Evolutionary conservation across 2,797 vertebrate genomes (phyloP), one percentile per base, ranked within the genome.

Genomic region (Enoplosus armatus): DNA sequence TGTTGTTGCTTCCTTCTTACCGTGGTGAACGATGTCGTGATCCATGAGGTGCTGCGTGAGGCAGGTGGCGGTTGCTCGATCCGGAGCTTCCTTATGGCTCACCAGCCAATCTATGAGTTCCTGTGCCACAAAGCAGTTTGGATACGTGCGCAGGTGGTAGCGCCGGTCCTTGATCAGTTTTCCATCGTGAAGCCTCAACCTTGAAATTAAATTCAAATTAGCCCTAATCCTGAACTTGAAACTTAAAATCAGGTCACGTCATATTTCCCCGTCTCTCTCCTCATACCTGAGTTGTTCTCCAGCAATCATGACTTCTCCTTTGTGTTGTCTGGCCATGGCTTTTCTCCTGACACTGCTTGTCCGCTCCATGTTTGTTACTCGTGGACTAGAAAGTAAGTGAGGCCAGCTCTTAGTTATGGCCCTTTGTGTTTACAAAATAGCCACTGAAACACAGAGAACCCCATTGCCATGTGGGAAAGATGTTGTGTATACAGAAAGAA

Each of bases 1-100:
- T 50, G 27, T 18, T 1, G 1, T 37, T 53, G 48, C 24, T 11
- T 61, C 27, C 48, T 47, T 62, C 85, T 86, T 93, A 97, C 97
- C 97, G 0, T 98, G 97, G 80, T 98, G 97, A 72, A 98, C 87
- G 66, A 98, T 96, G 89, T 96, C 95, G 35, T 96, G 94, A 61
- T 97, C 96, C 95, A 97, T 96, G 8, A 98, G 94, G 67, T 96
- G 96, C 91, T 98, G 97, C 95, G 97, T 94, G 33, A 97, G 94
- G 66, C 91, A 85, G 61, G 97, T 93, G 2, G 94, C 96, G 0
- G 93, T 97, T 24, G 88, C 89, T 51, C 96, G 90, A 65, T 98
- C 95, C 0, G 94, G 94, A 0, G 95, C 95, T 64, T 98, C 97
- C 73, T 97, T 97, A 77, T 95, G 96, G 74, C 92, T 93, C 0